Conservation (phyloP, 2,113 vertebrate genomes). For the Neotoma lepida region DNA sequence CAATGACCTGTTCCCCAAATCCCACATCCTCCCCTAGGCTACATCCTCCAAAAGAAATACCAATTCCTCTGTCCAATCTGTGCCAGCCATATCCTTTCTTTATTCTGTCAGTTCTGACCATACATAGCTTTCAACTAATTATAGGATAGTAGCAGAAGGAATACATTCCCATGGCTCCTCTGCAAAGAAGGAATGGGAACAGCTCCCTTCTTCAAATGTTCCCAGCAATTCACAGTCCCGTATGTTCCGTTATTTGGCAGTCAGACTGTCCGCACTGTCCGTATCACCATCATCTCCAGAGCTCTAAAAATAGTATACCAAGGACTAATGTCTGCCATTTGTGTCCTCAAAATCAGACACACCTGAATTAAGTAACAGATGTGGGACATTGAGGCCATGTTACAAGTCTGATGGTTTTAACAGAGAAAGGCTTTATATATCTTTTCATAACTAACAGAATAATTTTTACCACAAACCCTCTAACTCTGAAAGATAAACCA, state of each 20-base stretch:
- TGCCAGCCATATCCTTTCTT: not conserved
- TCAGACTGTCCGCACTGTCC: not conserved
- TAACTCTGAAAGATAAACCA: not conserved
- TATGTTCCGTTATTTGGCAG: not conserved
- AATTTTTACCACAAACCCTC: not conserved
- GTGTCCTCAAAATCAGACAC: not conserved
- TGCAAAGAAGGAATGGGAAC: not conserved
- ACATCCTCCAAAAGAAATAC: not conserved
- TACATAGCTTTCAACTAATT: not conserved
- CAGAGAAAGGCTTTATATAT: not conserved
- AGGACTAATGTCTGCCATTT: not conserved
- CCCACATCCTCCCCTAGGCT: not conserved
- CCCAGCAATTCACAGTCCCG: not conserved
- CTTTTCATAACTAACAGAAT: not conserved
- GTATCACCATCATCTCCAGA: not conserved
- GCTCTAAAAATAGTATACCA: not conserved
- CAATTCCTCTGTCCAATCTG: not conserved
- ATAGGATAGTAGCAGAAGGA: not conserved
- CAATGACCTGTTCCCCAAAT: not conserved
- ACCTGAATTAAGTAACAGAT: not conserved
- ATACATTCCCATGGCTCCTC: conserved; percentile 2
- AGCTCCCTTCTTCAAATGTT: not conserved
- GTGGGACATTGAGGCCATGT: not conserved
- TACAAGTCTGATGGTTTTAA: not conserved
- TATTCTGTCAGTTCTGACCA: not conserved